Evolutionary conservation across 2,888 invertebrate species (phyloP), one percentile per base, ranked within the genome.

Genomic region (Tetragnatha montana): DNA sequence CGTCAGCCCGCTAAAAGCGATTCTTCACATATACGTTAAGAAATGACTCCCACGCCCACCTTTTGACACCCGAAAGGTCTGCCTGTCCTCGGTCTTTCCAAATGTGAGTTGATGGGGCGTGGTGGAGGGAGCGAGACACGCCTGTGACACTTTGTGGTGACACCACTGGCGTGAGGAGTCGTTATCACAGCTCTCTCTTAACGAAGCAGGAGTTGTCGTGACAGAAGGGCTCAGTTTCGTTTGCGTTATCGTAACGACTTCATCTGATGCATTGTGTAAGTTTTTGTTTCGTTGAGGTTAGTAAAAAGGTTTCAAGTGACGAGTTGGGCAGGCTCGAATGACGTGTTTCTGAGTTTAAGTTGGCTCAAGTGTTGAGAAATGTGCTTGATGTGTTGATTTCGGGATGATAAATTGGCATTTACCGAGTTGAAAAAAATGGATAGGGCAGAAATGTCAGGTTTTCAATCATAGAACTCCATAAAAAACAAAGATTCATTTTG

Each of bases 131-230:
- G 60, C 47, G 22, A 35, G 60, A 69, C 83, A 75, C 83, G 83
- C 83, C 83, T 75, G n/a, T 35, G 35, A 35, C 35, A 35, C 14
- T 68, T 35, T 35, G 19, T 83, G 35, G 83, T 75, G 75, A 82
- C 60, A 17, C 60, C 14, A 60, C 8, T 17, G 73, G 8, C n/a
- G 6, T 71, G 22, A 12, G 68, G 14, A 71, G 60, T 82, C 14
- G 17, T 74, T 81, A 81, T 81, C 81, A 22, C n/a, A 50, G 21
- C 73, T 35, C 35, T n/a, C n/a, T 22, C 6, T n/a, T 73, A 82
- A 82, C 35, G 73, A 82, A 82, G 49, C 68, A 1, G 7, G 49
- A 81, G 35, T 35, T 81, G 19, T 49, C 47, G 21, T 81, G 69
- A 81, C 47, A 22, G 51, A 78, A 21, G 21, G 50, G 7, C 60